phyloP scores from a whole-genome alignment of 2,797 vertebrate species.

The Loris lydekkerianus region DNA sequence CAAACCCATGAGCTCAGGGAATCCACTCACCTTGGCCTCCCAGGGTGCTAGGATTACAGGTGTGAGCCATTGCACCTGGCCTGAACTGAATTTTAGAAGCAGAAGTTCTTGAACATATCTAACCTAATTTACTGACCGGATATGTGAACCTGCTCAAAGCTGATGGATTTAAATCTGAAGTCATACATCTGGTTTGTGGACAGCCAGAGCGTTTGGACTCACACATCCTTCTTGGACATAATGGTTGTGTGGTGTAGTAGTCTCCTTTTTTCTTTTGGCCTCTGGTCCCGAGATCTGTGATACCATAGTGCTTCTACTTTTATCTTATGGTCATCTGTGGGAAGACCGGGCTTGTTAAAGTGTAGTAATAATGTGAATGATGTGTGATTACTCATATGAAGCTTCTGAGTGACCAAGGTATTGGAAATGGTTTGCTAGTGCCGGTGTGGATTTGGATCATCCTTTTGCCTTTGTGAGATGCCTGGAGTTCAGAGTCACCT shows the following conservation, averaged over 20 bases:
- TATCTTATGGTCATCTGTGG: slow-evolving; percentile 3
- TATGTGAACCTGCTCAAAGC: neutral
- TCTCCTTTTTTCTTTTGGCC: neutral
- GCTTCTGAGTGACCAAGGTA: neutral
- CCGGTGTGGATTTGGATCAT: neutral
- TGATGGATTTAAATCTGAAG: neutral
- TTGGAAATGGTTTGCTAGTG: neutral
- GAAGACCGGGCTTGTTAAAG: slow-evolving; percentile 22
- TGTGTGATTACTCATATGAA: neutral
- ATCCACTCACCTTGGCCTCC: too few relatives aligned
- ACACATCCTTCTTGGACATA: neutral
- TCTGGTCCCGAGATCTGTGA: neutral
- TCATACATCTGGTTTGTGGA: neutral
- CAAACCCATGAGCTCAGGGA: too few relatives aligned
- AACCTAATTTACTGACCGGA: slow-evolving; percentile 13
- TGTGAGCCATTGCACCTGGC: too few relatives aligned
- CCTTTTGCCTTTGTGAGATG: neutral
- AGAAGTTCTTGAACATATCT: slow-evolving; percentile 6
- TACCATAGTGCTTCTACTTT: neutral
- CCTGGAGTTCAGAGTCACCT: neutral
- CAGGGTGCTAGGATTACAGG: too few relatives aligned
- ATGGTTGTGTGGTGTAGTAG: neutral
- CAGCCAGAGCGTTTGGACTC: neutral
- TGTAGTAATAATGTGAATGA: neutral
- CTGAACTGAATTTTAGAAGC: slow-evolving; percentile 42